A percentile compares a stretch with the other conserved stretches of the same genome.
Conservation (phyloP, 2,888 invertebrate genomes). For the Drosophila fungiperda region DNA sequence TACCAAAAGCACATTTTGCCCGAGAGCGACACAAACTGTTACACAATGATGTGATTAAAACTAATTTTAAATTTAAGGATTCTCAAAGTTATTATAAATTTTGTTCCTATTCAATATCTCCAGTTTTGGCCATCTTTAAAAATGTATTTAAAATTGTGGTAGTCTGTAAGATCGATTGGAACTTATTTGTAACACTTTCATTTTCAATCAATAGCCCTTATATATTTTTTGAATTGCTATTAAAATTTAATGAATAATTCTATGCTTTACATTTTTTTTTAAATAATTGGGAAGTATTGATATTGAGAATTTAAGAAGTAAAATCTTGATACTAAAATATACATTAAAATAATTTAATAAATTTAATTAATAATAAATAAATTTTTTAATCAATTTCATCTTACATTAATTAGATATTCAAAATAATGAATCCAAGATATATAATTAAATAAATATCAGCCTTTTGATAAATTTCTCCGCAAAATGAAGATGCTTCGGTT, state of each 20-base stretch:
- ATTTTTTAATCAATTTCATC: not conserved
- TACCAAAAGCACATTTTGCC: constrained; percentile 5
- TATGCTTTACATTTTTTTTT: too few species aligned
- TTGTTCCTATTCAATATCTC: not conserved
- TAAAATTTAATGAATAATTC: too few species aligned
- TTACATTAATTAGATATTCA: not conserved
- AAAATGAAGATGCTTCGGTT: too few species aligned
- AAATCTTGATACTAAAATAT: too few species aligned
- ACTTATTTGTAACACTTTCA: not conserved
- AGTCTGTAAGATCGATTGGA: too few species aligned
- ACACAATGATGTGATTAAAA: not conserved
- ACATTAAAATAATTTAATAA: not conserved
- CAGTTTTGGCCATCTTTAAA: not conserved
- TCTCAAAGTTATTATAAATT: not conserved
- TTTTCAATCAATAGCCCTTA: not conserved
- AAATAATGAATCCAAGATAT: too few species aligned
- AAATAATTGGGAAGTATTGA: too few species aligned
- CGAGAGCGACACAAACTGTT: not conserved
- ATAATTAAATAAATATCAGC: too few species aligned
- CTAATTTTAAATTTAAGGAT: not conserved
- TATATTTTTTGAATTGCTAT: not conserved
- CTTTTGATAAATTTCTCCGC: too few species aligned
- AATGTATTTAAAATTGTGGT: too few species aligned
- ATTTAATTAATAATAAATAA: too few species aligned
- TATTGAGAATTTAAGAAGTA: too few species aligned